These are phyloP conservation scores for Oryzaephilus surinamensis DNA, from an alignment of 1,140 invertebrate species.

Conservation along the genomic window DNA sequence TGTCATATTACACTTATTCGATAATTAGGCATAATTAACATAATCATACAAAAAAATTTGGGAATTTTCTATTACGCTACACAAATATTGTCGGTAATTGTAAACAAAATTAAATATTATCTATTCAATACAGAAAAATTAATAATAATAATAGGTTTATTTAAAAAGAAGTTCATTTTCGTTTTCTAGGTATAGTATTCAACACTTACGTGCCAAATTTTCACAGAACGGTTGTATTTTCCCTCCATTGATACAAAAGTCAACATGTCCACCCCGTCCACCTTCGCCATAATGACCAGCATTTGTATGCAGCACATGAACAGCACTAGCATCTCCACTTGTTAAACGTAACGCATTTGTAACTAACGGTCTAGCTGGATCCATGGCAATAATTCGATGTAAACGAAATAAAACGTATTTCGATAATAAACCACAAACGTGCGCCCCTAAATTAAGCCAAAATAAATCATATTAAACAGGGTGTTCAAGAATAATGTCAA, in stretches of 20 bases:
- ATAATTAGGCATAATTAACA: too few relatives aligned
- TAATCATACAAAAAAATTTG: too few relatives aligned
- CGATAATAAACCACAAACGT: conserved; percentile 61
- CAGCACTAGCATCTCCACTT: conserved; percentile 56
- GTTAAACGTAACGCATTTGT: conserved; percentile 50
- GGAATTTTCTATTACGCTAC: too few relatives aligned
- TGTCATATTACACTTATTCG: too few relatives aligned
- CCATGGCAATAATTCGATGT: conserved; percentile 55
- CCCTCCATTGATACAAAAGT: conserved; percentile 67
- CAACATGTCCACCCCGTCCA: conserved; percentile 55
- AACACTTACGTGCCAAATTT: conserved; percentile 49
- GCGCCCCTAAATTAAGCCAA: conserved; percentile 38
- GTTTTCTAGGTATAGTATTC: not conserved
- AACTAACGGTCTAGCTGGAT: conserved; percentile 60
- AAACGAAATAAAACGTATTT: conserved; percentile 52
- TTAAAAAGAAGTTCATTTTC: too few relatives aligned
- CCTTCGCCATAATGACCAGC: conserved; percentile 62
- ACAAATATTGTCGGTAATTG: too few relatives aligned
- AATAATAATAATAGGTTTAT: too few relatives aligned
- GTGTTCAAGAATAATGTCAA: too few relatives aligned
- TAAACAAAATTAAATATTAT: too few relatives aligned
- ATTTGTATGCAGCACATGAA: conserved; percentile 65
- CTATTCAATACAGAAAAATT: conserved; percentile 3
- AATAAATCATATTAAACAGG: too few relatives aligned
- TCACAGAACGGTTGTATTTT: conserved; percentile 60